phyloP scores from a whole-genome alignment of 1,140 invertebrate genomes.

The Dinothrombium tinctorium region DNA sequence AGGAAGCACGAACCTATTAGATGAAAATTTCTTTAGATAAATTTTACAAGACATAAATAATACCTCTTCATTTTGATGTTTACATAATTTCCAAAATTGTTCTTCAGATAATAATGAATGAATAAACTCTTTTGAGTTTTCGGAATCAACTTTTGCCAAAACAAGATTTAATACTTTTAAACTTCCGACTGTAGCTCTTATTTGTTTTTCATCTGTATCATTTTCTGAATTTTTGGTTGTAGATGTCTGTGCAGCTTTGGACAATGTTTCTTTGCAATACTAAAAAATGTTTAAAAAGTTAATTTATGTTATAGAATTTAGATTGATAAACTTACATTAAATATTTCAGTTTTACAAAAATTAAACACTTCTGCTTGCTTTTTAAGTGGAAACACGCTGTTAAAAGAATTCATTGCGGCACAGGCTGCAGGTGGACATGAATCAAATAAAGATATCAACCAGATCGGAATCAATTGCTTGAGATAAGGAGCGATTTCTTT shows the following conservation, averaged over 20 bases:
- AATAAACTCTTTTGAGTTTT: no score
- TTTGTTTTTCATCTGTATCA: no score
- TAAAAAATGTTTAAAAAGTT: slow-evolving; percentile 3
- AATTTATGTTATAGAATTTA: background rate
- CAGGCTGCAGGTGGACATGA: slow-evolving; percentile 49
- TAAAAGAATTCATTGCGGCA: slow-evolving; percentile 38
- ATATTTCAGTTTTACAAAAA: slow-evolving; percentile 48
- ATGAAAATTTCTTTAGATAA: no score
- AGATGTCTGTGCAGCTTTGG: no score
- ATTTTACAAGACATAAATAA: no score
- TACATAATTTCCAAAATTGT: no score
- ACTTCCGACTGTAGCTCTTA: no score
- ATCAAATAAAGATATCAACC: slow-evolving; percentile 55
- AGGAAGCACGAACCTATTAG: slow-evolving; percentile 29
- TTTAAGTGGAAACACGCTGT: slow-evolving; percentile 38
- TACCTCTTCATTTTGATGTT: no score
- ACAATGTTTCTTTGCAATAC: slow-evolving; percentile 6
- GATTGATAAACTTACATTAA: slow-evolving; percentile 22
- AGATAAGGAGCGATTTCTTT: slow-evolving; percentile 45
- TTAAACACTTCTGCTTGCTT: slow-evolving; percentile 43
- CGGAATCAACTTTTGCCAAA: no score
- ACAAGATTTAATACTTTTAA: no score
- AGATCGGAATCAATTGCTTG: slow-evolving; percentile 28
- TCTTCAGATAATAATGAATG: no score
- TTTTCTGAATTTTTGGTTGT: no score